Conservation (phyloP, 2,888 invertebrate species). For the Phasia obesa region DNA sequence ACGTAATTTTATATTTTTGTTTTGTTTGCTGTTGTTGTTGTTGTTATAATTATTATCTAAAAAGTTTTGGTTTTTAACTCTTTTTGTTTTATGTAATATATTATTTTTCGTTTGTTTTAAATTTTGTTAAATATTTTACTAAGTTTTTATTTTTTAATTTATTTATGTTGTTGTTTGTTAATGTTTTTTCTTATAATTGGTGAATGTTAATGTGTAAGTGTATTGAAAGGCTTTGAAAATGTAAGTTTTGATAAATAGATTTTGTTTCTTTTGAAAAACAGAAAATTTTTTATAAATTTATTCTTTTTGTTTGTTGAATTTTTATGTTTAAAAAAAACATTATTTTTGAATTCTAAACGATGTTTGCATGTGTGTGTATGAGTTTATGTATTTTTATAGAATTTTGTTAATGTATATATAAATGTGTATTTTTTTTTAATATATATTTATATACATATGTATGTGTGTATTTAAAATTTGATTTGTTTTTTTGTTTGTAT, state of each 20-base stretch:
- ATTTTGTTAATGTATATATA: slow-evolving; percentile 28
- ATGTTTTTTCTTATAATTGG: slow-evolving; percentile 19
- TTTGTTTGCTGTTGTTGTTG: slow-evolving; percentile 31
- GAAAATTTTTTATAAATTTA: slow-evolving; percentile 62
- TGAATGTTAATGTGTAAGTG: slow-evolving; percentile 32
- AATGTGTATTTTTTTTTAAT: slow-evolving; percentile 9
- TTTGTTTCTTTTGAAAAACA: slow-evolving; percentile 34
- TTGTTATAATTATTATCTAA: slow-evolving; percentile 55
- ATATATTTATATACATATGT: slow-evolving; percentile 9
- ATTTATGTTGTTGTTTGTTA: slow-evolving; percentile 33
- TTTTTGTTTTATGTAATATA: slow-evolving; percentile 43
- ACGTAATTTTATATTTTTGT: slow-evolving; percentile 29
- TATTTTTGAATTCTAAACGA: slow-evolving; percentile 61
- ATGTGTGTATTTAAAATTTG: slow-evolving; percentile 28
- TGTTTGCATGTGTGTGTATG: slow-evolving; percentile 38
- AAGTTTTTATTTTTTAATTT: slow-evolving; percentile 52
- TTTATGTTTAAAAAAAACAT: slow-evolving; percentile 66
- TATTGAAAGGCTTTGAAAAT: not conserved
- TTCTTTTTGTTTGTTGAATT: slow-evolving; percentile 70
- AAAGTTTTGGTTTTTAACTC: slow-evolving; percentile 61
- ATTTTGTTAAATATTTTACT: slow-evolving; percentile 69
- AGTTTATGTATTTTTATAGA: slow-evolving; percentile 23
- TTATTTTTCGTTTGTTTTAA: slow-evolving; percentile 67
- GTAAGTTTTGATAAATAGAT: slow-evolving; percentile 29
- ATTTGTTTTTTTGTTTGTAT: slow-evolving; percentile 36